phyloP scores from a whole-genome alignment of 37 sponge, comb jelly and placozoan genomes.

The Theonella swinhoei region DNA sequence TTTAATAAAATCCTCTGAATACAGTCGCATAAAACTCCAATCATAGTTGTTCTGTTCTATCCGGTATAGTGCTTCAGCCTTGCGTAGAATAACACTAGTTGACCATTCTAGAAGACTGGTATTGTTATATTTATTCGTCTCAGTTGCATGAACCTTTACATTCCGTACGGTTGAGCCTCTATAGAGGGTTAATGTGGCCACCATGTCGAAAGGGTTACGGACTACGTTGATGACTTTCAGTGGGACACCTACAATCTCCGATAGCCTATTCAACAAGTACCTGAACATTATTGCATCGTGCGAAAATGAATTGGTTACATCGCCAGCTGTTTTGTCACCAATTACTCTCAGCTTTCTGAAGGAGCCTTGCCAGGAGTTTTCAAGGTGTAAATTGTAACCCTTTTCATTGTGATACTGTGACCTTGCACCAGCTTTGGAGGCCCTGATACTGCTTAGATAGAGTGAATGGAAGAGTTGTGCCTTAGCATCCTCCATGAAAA shows the following conservation, averaged over 20 bases:
- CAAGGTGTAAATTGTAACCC: conserved; percentile 23
- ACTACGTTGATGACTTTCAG: conserved; percentile 23
- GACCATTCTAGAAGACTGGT: not conserved
- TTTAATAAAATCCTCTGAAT: conserved; percentile 24
- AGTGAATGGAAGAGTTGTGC: not conserved
- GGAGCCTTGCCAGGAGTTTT: conserved; percentile 20
- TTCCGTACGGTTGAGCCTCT: not conserved
- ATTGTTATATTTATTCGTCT: not conserved
- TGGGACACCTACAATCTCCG: not conserved
- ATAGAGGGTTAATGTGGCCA: conserved; percentile 43
- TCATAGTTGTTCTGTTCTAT: not conserved
- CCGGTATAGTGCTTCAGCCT: not conserved
- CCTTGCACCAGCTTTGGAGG: not conserved
- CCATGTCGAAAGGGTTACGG: conserved; percentile 50
- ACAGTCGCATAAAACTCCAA: not conserved
- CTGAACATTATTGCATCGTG: not conserved
- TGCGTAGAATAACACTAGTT: not conserved
- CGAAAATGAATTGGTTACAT: not conserved
- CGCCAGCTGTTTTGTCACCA: conserved; percentile 32
- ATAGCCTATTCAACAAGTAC: not conserved
- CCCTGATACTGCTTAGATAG: conserved; percentile 1
- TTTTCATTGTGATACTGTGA: not conserved
- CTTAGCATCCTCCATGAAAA: too few species aligned
- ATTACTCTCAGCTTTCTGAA: not conserved
- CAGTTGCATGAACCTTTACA: not conserved